Conservation (phyloP, 2,888 invertebrate genomes). For the Orchestes rusci region DNA sequence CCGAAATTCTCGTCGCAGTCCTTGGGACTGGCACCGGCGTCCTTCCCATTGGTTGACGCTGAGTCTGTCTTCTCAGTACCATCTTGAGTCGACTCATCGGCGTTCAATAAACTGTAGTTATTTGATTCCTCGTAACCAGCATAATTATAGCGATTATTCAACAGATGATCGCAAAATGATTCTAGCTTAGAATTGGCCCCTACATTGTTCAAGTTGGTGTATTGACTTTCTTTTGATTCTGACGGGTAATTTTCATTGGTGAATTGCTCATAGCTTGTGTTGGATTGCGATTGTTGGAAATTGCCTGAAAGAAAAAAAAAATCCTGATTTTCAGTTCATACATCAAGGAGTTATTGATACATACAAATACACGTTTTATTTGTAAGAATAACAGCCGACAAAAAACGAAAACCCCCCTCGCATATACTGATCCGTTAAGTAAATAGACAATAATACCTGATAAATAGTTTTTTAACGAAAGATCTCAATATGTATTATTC, state of each 20-base stretch:
- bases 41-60: conserved; percentile 35
- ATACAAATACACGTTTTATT: no score
- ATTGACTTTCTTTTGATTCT: conserved; percentile 49
- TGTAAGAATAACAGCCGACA: no score
- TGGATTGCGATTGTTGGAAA: conserved; percentile 48
- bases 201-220: conserved; percentile 61
- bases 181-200: conserved; percentile 58
- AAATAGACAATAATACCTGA: no score
- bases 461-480: no score
- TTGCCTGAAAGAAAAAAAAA: conserved; percentile 18
- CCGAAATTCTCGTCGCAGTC: conserved; percentile 73
- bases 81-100: conserved; percentile 16
- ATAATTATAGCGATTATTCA: conserved; percentile 52
- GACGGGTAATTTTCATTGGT: conserved; percentile 16
- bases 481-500: no score
- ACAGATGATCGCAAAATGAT: conserved; percentile 52
- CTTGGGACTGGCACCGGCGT: conserved; percentile 19
- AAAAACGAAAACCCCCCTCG: no score
- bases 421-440: no score
- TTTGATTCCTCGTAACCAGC: conserved; percentile 45
- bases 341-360: no score
- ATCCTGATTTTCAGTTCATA: no score
- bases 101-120: conserved; percentile 14
- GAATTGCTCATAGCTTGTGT: conserved; percentile 15
- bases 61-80: conserved; percentile 13